Percentiles rank a stretch among this genome's conserved stretches.
phyloP scores from a whole-genome alignment of 2,888 invertebrate genomes.

The Aphrophora alni region DNA sequence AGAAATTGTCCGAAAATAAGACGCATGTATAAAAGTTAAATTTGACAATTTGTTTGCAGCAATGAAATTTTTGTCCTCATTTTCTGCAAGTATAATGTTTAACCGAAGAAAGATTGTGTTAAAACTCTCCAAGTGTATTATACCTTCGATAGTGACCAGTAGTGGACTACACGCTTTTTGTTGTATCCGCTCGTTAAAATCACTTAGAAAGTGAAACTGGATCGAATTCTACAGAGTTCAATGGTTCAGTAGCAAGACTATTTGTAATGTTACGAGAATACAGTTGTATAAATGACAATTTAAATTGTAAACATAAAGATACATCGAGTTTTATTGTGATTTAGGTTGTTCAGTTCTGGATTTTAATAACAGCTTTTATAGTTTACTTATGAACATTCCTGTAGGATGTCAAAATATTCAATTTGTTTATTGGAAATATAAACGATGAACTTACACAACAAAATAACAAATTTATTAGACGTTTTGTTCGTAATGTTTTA shows the following conservation, averaged over 20 bases:
- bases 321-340: no score
- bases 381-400: no score
- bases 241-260: neutral
- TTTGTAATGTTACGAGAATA: neutral
- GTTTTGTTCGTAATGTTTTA: no score
- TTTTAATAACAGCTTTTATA: no score
- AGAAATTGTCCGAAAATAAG: neutral
- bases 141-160: neutral
- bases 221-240: neutral
- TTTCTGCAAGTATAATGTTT: neutral
- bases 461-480: no score
- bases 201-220: slow-evolving; percentile 9
- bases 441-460: no score
- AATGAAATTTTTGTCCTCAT: neutral
- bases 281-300: neutral
- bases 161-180: slow-evolving; percentile 2
- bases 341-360: neutral
- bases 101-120: neutral
- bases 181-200: slow-evolving; percentile 2
- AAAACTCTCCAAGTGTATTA: neutral
- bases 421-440: no score
- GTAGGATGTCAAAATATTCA: no score
- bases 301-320: neutral
- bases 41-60: neutral
- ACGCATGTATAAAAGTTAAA: neutral